A percentile compares a stretch with the other conserved stretches of the same genome.
Conservation (phyloP, 2,888 invertebrate species). For the Acleris emargana region DNA sequence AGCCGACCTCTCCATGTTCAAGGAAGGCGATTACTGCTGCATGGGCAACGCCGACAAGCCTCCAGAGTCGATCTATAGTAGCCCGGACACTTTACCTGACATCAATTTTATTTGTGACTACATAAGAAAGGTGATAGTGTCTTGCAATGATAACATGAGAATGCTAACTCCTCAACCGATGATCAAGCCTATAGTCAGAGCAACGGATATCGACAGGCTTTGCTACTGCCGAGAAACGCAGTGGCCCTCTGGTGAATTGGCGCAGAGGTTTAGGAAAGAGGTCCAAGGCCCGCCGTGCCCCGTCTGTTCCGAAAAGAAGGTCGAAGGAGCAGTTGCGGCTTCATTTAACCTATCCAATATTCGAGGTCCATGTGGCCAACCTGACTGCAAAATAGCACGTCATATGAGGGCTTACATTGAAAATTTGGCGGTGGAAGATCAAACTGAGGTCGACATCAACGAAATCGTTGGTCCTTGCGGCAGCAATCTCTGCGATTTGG, state of each 20-base stretch:
- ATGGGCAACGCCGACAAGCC: constrained; percentile 69
- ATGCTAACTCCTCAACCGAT: constrained; percentile 74
- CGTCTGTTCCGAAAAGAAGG: constrained; percentile 59
- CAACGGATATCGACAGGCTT: constrained; percentile 72
- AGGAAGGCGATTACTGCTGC: constrained; percentile 71
- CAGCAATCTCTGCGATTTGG: constrained; percentile 68
- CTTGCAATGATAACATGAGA: constrained; percentile 78
- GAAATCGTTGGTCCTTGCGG: constrained; percentile 75
- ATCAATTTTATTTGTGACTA: constrained; percentile 73
- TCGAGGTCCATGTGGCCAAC: constrained; percentile 72
- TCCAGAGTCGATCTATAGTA: constrained; percentile 65
- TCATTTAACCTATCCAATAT: constrained; percentile 72
- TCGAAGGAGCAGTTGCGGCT: constrained; percentile 43
- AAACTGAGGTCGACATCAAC: constrained; percentile 60
- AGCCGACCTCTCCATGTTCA: constrained; percentile 67
- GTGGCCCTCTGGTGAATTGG: constrained; percentile 68
- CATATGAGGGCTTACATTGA: constrained; percentile 71
- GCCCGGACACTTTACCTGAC: constrained; percentile 71
- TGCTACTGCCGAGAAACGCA: constrained; percentile 71
- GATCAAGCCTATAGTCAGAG: constrained; percentile 68
- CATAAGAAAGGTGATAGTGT: constrained; percentile 70
- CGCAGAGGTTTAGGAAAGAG: constrained; percentile 66
- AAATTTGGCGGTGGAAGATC: constrained; percentile 70
- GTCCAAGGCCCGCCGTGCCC: constrained; percentile 66
- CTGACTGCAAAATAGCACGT: constrained; percentile 75